phyloP scores from a whole-genome alignment of 2,888 invertebrate genomes.

The Orchesellides sinensis region DNA sequence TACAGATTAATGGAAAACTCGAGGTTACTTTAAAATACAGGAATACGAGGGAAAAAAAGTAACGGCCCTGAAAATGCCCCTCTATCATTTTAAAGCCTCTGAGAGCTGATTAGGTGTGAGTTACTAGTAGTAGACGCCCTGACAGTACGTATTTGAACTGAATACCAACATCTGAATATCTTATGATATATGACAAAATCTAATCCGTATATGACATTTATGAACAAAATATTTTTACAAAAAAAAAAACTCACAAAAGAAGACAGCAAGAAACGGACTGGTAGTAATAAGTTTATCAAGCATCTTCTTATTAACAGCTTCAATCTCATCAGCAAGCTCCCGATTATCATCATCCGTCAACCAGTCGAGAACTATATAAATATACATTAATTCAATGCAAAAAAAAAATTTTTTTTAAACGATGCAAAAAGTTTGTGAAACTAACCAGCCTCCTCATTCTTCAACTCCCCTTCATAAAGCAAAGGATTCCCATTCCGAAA shows the following conservation, averaged over 20 bases:
- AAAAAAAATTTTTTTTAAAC: slow-evolving; percentile 4
- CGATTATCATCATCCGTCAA: slow-evolving; percentile 94
- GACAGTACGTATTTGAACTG: too few relatives aligned
- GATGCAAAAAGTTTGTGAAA: slow-evolving; percentile 1
- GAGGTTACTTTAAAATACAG: too few relatives aligned
- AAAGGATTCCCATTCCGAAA: slow-evolving; percentile 93
- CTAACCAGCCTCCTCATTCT: slow-evolving; percentile 70
- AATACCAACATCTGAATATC: too few relatives aligned
- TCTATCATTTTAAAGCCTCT: too few relatives aligned
- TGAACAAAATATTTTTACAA: slow-evolving; percentile 23
- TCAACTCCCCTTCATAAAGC: slow-evolving; percentile 83
- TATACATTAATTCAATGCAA: not conserved
- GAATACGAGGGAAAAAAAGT: too few relatives aligned
- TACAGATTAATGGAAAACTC: too few relatives aligned
- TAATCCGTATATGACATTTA: too few relatives aligned
- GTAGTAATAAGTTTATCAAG: slow-evolving; percentile 89
- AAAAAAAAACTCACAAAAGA: slow-evolving; percentile 86
- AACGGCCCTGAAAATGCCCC: too few relatives aligned
- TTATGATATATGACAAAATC: too few relatives aligned
- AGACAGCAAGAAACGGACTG: slow-evolving; percentile 92
- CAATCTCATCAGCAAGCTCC: slow-evolving; percentile 95
- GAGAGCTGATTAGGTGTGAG: too few relatives aligned
- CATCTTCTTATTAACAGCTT: slow-evolving; percentile 94
- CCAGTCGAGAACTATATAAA: slow-evolving; percentile 87
- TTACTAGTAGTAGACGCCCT: too few relatives aligned